A percentile compares a stretch with the other conserved stretches of the same genome.
phyloP scores from a whole-genome alignment of 1,140 invertebrate species.

The Drosophila pallidifrons region DNA sequence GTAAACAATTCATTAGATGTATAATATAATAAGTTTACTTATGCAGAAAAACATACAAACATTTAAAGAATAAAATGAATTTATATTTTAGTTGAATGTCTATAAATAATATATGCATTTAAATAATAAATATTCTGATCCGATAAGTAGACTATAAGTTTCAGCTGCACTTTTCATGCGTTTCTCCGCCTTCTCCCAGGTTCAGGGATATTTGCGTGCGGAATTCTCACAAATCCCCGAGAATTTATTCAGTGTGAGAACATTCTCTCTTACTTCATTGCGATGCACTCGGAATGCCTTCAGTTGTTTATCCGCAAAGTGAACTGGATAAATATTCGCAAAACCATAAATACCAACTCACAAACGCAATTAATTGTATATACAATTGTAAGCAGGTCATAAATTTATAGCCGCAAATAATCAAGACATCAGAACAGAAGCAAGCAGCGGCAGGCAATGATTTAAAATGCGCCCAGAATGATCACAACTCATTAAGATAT shows the following conservation, averaged over 20 bases:
- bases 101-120: neutral
- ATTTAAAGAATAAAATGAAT: neutral
- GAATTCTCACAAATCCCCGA: neutral
- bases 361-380: conserved; percentile 61
- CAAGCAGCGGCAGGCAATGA: conserved; percentile 32
- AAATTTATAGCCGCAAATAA: conserved; percentile 43
- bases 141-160: conserved; percentile 7
- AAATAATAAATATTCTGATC: neutral
- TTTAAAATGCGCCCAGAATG: conserved; percentile 52
- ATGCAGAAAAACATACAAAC: too few species aligned
- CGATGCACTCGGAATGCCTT: conserved; percentile 51
- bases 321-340: conserved; percentile 53
- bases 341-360: conserved; percentile 59
- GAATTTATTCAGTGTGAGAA: neutral
- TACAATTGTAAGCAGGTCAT: conserved; percentile 49
- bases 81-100: neutral
- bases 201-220: neutral
- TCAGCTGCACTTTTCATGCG: neutral
- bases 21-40: too few species aligned
- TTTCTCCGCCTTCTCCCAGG: too few species aligned
- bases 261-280: neutral
- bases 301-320: conserved; percentile 53
- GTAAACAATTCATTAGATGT: neutral
- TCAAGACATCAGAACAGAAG: conserved; percentile 1
- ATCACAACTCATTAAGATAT: conserved; percentile 76